Evolutionary conservation across 2,797 vertebrate species (phyloP), one percentile per base, ranked within the genome.

Genomic region (Enoplosus armatus): DNA sequence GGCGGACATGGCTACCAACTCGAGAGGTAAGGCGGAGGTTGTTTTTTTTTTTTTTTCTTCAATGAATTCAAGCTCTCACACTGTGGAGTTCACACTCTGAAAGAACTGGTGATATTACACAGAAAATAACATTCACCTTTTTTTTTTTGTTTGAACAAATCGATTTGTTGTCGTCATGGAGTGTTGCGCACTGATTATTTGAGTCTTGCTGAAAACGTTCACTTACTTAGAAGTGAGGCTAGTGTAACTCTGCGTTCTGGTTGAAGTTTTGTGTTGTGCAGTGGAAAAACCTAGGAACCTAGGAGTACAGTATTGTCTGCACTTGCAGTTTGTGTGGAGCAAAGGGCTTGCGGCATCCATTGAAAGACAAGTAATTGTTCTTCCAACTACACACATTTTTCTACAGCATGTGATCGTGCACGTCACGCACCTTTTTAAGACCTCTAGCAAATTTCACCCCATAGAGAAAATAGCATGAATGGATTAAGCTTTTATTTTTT

Each of bases 1-100:
- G 93, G 98, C 98, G 0, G 98, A 99, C 91, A 97, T 98, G 97
- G 98, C 98, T 69, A 99, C 98, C 92, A 98, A 97, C 94, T 97
- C 98, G 7, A 95, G 97, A 97, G 98, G 98, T 99, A 94, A 91
- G 95, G 2, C 6, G 33, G 54, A 48, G 59, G 9, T 2, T 16
- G n/a, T 9, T 41, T 29, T 6, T 35, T 35, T 8, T 35, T 6
- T 35, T 8, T n/a, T 56, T 54, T 65, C 29, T 54, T 14, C 12
- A 12, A 3, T 47, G 6, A 7, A 41, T 69, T 60, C 24, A 65
- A 59, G 14, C 14, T 64, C n/a, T 51, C 22, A 0, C 37, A 16
- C 45, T 18, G 15, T 26, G 26, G 26, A 59, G 37, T 60, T 22
- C 37, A 55, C 16, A 3, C 0, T 0, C 18, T 31, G 29, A 39